Percentiles rank a stretch among this genome's conserved stretches.
These are phyloP conservation scores for Cepaea nemoralis DNA, from an alignment of 1,140 invertebrate species.

Conservation along the genomic window DNA sequence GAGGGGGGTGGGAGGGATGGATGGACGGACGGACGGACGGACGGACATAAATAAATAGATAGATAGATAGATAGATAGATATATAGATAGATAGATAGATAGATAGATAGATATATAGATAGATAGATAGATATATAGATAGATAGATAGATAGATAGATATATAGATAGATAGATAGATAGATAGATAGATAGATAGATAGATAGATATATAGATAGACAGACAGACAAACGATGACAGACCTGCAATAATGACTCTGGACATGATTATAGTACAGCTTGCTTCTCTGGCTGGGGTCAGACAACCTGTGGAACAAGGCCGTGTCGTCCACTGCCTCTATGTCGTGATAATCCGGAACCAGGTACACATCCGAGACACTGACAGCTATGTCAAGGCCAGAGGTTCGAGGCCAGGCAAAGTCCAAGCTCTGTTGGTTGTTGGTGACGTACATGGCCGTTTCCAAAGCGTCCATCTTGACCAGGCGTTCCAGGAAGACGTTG, in stretches of 20 bases:
- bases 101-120: no score
- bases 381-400: constrained; percentile 61
- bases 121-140: no score
- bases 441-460: constrained; percentile 57
- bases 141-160: no score
- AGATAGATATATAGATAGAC: no score
- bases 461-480: constrained; percentile 53
- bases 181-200: no score
- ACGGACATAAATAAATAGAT: no score
- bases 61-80: no score
- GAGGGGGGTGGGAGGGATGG: no score
- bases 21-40: no score
- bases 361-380: constrained; percentile 56
- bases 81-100: no score
- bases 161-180: no score
- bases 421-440: constrained; percentile 61
- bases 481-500: constrained; percentile 60
- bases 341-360: constrained; percentile 61
- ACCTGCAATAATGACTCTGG: constrained; percentile 44
- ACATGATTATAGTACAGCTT: constrained; percentile 28
- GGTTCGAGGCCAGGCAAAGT: constrained; percentile 59
- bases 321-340: constrained; percentile 58
- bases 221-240: no score
- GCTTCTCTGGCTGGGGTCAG: constrained; percentile 21
- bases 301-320: constrained; percentile 44